Conservation (phyloP, 2,113 vertebrate species). For the Spheniscus mendiculus region DNA sequence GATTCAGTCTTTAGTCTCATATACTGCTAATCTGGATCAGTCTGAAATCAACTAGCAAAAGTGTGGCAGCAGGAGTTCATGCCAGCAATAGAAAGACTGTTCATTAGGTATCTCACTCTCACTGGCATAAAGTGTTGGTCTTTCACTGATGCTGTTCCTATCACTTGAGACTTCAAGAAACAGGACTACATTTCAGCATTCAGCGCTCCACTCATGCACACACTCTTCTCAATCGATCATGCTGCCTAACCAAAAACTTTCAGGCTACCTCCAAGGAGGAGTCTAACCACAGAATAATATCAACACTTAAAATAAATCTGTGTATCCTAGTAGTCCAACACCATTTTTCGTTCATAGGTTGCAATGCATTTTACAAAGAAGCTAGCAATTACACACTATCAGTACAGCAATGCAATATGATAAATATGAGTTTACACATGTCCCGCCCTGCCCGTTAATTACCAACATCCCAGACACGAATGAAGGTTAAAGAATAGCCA, state of each 20-base stretch:
- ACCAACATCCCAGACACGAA: background rate
- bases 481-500: background rate
- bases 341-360: rapidly evolving
- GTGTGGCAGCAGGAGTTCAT: background rate
- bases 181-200: background rate
- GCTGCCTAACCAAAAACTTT: background rate
- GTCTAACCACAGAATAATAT: background rate
- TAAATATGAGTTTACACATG: rapidly evolving
- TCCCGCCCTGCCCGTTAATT: background rate
- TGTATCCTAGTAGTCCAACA: background rate
- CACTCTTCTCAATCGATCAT: background rate
- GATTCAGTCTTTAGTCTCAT: background rate
- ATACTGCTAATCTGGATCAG: background rate
- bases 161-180: background rate
- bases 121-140: background rate
- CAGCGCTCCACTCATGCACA: background rate
- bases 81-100: background rate
- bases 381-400: background rate
- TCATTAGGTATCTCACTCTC: background rate
- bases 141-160: background rate
- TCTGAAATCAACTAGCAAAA: background rate
- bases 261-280: background rate
- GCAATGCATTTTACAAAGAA: background rate
- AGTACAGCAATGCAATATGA: rapidly evolving
- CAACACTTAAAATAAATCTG: background rate